Conservation (phyloP, 1,140 invertebrate genomes). For the Leptonema lineaticorne region DNA sequence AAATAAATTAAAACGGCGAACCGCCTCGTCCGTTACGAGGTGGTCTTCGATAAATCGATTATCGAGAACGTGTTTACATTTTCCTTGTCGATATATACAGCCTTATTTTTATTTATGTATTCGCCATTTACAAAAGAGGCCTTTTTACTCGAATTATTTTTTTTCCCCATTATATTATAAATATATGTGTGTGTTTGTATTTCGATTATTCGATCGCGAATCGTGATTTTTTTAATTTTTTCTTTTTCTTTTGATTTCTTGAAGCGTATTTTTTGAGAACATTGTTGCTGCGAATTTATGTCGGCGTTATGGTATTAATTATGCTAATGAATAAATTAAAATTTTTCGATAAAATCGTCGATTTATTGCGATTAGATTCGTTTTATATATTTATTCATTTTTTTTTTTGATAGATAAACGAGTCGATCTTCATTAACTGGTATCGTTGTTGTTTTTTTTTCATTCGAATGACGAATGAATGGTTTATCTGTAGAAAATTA, state of each 20-base stretch:
- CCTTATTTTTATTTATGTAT: no score
- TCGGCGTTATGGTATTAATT: neutral
- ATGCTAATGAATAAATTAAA: neutral
- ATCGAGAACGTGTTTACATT: slow-evolving; percentile 17
- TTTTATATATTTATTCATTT: neutral
- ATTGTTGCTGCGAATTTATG: neutral
- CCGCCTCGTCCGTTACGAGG: neutral
- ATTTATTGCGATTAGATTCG: neutral
- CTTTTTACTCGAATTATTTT: no score
- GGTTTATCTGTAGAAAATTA: no score
- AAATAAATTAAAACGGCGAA: neutral
- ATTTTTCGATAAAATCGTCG: neutral
- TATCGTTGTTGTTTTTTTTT: no score
- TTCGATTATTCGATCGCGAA: neutral
- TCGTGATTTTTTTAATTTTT: neutral
- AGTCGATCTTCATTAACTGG: no score
- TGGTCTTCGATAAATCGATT: slow-evolving; percentile 11
- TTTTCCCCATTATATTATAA: no score
- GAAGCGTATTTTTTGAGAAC: neutral
- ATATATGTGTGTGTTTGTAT: no score
- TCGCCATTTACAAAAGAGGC: no score
- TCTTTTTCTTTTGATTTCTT: neutral
- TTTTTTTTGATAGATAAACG: no score
- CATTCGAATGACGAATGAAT: no score
- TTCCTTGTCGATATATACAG: neutral